phyloP scores from a whole-genome alignment of 2,888 invertebrate genomes.

The Chloromyia formosa region DNA sequence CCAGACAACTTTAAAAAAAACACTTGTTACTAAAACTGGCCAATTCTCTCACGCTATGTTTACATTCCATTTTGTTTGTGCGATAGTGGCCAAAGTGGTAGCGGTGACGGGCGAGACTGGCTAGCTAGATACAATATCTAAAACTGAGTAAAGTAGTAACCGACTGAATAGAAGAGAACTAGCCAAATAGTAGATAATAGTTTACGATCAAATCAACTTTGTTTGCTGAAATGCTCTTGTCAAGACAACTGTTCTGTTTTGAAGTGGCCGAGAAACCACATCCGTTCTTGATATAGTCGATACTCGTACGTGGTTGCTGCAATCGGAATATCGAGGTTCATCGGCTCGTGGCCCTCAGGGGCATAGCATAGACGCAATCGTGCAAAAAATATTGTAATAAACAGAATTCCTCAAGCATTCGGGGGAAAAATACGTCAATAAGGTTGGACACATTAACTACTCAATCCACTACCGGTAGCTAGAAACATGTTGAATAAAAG shows the following conservation, averaged over 20 bases:
- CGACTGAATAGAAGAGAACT: neutral
- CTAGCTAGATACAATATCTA: no score
- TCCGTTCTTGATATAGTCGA: conserved; percentile 41
- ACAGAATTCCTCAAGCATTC: neutral
- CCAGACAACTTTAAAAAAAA: conserved; percentile 25
- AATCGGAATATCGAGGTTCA: conserved; percentile 11
- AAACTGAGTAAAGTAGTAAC: no score
- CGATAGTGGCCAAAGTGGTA: conserved; percentile 9
- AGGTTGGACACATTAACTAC: conserved; percentile 31
- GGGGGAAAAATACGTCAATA: conserved; percentile 18
- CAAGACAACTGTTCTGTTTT: no score
- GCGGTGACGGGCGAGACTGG: neutral
- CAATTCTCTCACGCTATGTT: conserved; percentile 44
- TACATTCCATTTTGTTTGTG: conserved; percentile 26
- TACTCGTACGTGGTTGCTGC: no score
- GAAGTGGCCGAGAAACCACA: conserved; percentile 32
- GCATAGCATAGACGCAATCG: conserved; percentile 19
- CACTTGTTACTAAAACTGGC: conserved; percentile 32
- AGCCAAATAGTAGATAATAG: neutral
- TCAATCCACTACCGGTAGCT: conserved; percentile 21
- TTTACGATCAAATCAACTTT: conserved; percentile 36
- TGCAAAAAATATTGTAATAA: neutral
- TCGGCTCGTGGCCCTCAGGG: conserved; percentile 11
- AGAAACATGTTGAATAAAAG: no score
- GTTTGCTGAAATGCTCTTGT: conserved; percentile 24